These are phyloP conservation scores for Sarcophaga carnaria DNA, from an alignment of 2,888 invertebrate genomes.

Conservation along the genomic window DNA sequence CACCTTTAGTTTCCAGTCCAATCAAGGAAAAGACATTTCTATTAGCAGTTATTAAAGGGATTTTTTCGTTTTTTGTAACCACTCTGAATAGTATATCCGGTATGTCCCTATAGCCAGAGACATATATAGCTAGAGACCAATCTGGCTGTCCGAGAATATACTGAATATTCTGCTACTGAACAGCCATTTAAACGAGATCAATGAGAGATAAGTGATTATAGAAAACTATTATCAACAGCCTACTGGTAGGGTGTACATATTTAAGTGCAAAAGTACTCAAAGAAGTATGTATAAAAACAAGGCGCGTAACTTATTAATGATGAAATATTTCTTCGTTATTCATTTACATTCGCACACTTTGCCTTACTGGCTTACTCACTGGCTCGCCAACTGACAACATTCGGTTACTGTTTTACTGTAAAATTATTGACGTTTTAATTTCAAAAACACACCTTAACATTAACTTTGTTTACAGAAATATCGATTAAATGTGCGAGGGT, in stretches of 20 bases:
- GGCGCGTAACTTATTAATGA: conserved; percentile 49
- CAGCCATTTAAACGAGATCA: no score
- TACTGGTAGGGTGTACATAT: background rate
- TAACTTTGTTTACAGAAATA: conserved; percentile 33
- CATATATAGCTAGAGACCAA: no score
- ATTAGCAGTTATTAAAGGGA: no score
- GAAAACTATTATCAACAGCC: no score
- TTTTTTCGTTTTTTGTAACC: no score
- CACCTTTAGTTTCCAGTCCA: no score
- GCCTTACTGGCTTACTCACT: background rate
- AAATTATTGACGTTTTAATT: conserved; percentile 52
- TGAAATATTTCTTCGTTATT: conserved; percentile 45
- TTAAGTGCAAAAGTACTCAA: background rate
- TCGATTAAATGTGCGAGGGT: conserved; percentile 1
- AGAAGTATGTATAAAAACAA: conserved; percentile 42
- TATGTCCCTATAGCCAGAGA: no score
- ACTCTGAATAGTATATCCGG: no score
- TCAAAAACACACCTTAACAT: conserved; percentile 54
- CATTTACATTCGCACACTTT: background rate
- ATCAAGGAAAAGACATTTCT: no score
- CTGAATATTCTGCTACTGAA: no score
- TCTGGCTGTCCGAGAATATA: no score
- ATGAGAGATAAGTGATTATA: no score
- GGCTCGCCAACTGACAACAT: background rate
- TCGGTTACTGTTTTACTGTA: conserved; percentile 21